Base-by-base conservation (phyloP, 2,113 vertebrate species). In the Porphyrio hochstetteri region DNA sequence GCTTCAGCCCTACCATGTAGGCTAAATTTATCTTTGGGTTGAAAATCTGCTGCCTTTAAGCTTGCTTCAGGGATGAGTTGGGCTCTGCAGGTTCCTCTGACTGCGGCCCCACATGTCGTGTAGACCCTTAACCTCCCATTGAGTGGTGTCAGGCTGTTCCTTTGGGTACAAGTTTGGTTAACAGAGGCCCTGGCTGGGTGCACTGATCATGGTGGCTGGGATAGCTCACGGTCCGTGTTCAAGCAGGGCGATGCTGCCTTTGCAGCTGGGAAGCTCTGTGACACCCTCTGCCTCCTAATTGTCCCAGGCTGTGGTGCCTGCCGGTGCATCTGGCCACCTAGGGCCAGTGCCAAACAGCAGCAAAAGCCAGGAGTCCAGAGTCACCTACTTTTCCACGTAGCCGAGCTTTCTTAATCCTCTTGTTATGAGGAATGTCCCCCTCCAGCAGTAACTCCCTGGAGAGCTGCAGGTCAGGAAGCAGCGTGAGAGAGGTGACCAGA, bases 21-120 rank as follows among this genome's bases (percentile, higher is more conserved):
- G 4, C 48, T 89, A 52, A 48, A 93, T 89, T 92, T 84, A 70
- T 82, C 81, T 67, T 64, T 52, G n/a, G 33, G 35, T 46, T 92
- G 65, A 82, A 92, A 92, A 84, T 59, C 38, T 68, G 24, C 75
- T 76, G 69, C 70, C 18, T 82, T 92, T 31, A 52, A 35, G n/a
- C 36, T 82, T 72, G 25, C 38, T 40, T 79, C 33, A 31, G 60
- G 52, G 82, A 31, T 74, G 23, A 44, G 15, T 74, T 81, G 83
- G 74, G 33, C 46, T 67, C 27, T 65, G 46, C 74, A 12, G 10
- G 23, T 38, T 56, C 13, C 8, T 83, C 40, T 74, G 7, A 3
- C 21, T 28, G 29, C 42, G 60, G 36, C 36, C 52, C 46, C 60
- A 23, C 4, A 11, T 1, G 1, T 33, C 13, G 11, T 27, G 27